Evolutionary conservation across 2,113 vertebrate genomes (phyloP), one percentile per base, ranked within the genome.

Genomic region (Jacana jacana): DNA sequence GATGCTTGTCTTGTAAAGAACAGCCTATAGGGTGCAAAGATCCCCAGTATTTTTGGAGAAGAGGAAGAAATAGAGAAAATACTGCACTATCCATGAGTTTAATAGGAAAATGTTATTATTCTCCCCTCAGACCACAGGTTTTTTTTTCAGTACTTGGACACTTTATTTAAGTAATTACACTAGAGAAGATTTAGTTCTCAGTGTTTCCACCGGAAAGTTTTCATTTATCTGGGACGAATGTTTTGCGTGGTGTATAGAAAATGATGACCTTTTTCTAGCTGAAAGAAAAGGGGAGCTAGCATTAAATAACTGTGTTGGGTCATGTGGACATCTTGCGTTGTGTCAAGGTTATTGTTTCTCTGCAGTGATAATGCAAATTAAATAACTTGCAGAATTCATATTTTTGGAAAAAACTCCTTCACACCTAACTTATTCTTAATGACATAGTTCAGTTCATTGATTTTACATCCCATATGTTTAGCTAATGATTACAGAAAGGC

Each of bases 361-460:
- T 91, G 30, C 18, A 76, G 48, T 68, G 48, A 68, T 81, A 72
- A 85, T 3, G 85, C 24, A 86, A 93, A 73, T 77, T 63, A 83
- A 89, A 66, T 49, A 61, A 84, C 23, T 7, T 63, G 33, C 48
- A 72, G 73, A 72, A 94, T 87, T 91, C 10, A 22, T 96, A 86
- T 92, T 95, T 96, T 93, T 75, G 58, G 75, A 46, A 83, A 95
- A 95, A 96, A 49, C 3, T 90, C 75, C 52, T 25, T 96, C 73
- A 95, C 54, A 77, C 86, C 90, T 94, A 95, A 84, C 81, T 89
- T 82, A 72, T 72, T 97, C 97, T 94, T 98, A 97, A 97, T 95
- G 85, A 93, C 70, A 55, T 79, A 70, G 37, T 96, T 93, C 89
- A 97, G 82, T 80, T 70, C 79, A 96, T 97, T 97, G 97, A 97